Percentiles rank a stretch among this genome's conserved stretches.
These are phyloP conservation scores for Odontesthes bonariensis DNA, from an alignment of 2,113 vertebrate genomes.

Conservation along the genomic window DNA sequence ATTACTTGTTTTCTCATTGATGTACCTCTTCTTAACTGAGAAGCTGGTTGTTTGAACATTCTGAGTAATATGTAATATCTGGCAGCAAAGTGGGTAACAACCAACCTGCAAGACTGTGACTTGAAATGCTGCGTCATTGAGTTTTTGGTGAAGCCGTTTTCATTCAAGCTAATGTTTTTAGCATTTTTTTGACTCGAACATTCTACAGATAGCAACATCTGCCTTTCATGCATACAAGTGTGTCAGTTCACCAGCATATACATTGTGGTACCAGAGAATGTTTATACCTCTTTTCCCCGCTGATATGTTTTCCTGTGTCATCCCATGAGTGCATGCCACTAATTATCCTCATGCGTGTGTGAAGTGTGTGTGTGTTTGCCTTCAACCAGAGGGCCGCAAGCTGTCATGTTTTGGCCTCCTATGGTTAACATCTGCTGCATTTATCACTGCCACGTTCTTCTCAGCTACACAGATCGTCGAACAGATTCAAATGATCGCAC, in stretches of 20 bases:
- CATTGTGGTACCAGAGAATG: slow-evolving; percentile 14
- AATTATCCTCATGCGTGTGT: slow-evolving; percentile 35
- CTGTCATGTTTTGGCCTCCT: slow-evolving; percentile 91
- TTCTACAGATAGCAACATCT: slow-evolving; percentile 50
- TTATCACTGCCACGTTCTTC: slow-evolving; percentile 65
- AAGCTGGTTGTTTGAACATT: too few relatives aligned
- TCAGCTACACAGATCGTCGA: slow-evolving; percentile 54
- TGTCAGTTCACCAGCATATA: slow-evolving; percentile 3
- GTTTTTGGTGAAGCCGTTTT: background rate
- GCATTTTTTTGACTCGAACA: background rate
- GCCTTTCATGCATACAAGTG: background rate
- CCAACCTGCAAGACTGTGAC: background rate
- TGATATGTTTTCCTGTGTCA: slow-evolving; percentile 33
- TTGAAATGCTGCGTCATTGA: background rate
- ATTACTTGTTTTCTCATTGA: too few relatives aligned
- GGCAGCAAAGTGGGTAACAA: too few relatives aligned
- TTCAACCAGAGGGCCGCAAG: slow-evolving; percentile 87
- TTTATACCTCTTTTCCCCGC: slow-evolving; percentile 7
- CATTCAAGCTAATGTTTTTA: background rate
- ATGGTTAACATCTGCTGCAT: slow-evolving; percentile 91
- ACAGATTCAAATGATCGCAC: slow-evolving; percentile 68
- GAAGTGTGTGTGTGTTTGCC: slow-evolving; percentile 45
- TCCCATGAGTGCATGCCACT: slow-evolving; percentile 22
- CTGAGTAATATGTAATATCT: too few relatives aligned
- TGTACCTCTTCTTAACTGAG: too few relatives aligned